Base-by-base conservation (phyloP, 1,140 invertebrate species). In the Nomia melanderi region DNA sequence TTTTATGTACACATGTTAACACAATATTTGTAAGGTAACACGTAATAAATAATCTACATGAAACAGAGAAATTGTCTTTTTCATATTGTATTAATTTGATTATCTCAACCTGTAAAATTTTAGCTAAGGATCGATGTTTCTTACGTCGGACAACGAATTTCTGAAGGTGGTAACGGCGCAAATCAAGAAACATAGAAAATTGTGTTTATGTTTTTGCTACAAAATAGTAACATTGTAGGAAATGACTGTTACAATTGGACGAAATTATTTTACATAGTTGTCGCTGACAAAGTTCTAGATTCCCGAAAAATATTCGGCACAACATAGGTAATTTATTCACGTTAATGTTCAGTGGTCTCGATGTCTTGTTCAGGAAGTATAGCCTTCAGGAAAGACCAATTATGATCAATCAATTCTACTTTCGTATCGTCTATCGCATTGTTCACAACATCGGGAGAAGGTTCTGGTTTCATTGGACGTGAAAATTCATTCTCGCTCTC, bases 311-410 rank as follows among this genome's bases (percentile, higher is more conserved):
- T 47, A 53, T 31, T 27, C 44, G 6, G n/a, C n/a, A 17, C 17
- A n/a, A 47, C n/a, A 20, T 47, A 47, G 20, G 9, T 9, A 0
- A 3, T 7, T 20, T 57, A 25, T 74, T 44, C 27, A 1, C 2
- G 57, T 44, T 12, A 78, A 27, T 53, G 36, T 17, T 64, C 62
- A 14, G 64, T 39, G 17, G 50, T 67, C 17, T 77, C 62, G 8
- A 67, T 44, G n/a, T 60, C 62, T 12, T 77, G 47, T 70, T 33
- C 63, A 0, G 89, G 85, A 71, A 90, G 60, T 81, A 90, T 78
- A 7, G 77, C 78, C 2, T 82, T 79, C 50, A 92, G 54, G 54
- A 90, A 91, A 20, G 77, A 80, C 90, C 91, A 92, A 77, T 91
- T 79, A 6, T 85, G 84, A 79, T 75, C 81, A 20, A 72, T 29